Base-by-base conservation (phyloP, 1,140 invertebrate genomes). In the Lanistes nyassanus region DNA sequence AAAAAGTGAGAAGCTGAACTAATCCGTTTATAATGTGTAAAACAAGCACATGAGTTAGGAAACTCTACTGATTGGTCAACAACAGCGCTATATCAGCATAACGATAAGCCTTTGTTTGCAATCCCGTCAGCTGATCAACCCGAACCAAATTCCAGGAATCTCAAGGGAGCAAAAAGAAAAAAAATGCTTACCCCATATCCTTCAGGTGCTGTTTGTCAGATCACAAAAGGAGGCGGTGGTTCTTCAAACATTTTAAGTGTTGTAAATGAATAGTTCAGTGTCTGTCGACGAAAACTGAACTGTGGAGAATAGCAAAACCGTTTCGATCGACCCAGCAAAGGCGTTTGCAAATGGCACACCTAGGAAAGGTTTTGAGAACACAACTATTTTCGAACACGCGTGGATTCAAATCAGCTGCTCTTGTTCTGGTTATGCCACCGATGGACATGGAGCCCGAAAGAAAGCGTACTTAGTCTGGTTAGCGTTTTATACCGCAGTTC, bases 171-270 rank as follows among this genome's bases (percentile, higher is more conserved):
- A 60, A 60, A 37, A 42, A 67, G 29, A n/a, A 67, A n/a, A 37
- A 16, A 55, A 39, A 13, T 68, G 65, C 69, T 76, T 42, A 76
- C 69, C 68, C 58, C 75, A 71, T 76, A 71, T 76, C 67, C 69
- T 76, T 70, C 26, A 65, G 53, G 34, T 71, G 26, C 36, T 55
- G 62, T 53, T 34, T 71, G 62, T 76, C 75, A 76, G 68, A 69
- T 56, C 34, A 66, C 68, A 37, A 51, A 51, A 71, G 39, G 47
- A 66, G 72, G 64, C 42, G 60, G 60, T 47, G 72, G 60, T 58
- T 72, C 70, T 72, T 72, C 70, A 60, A 72, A 72, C 70, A 72
- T 72, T 39, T 55, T 72, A 60, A 36, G 60, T 42, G 39, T 60
- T 36, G 53, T 72, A 34, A 29, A 29, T 56, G 36, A 60, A 72